A percentile compares a stretch with the other conserved stretches of the same genome.
These are phyloP conservation scores for Ptychochromis oligacanthus DNA, from an alignment of 2,113 vertebrate species.

Conservation along the genomic window DNA sequence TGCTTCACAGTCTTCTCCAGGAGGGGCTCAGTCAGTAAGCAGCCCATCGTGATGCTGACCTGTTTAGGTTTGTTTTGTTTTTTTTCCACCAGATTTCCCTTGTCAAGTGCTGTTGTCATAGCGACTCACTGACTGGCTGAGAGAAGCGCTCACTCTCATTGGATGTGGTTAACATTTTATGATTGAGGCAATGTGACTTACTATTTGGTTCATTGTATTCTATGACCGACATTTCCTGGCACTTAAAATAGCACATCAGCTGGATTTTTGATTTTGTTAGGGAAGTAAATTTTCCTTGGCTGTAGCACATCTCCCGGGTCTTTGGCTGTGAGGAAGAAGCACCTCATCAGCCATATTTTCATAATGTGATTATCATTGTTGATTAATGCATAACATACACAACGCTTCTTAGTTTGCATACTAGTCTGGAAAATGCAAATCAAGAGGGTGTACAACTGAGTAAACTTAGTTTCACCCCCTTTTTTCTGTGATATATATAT, in stretches of 20 bases:
- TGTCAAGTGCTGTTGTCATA: conserved; percentile 65
- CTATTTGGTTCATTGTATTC: not conserved
- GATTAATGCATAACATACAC: conserved; percentile 66
- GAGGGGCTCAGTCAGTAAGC: conserved; percentile 1
- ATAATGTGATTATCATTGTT: conserved; percentile 71
- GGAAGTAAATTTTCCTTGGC: not conserved
- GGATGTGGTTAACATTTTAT: conserved; percentile 44
- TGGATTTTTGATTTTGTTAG: conserved; percentile 23
- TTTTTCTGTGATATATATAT: too few species aligned
- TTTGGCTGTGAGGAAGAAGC: conserved; percentile 22
- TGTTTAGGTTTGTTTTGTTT: conserved; percentile 23
- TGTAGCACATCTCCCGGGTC: conserved; percentile 3
- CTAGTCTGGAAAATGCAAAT: conserved; percentile 53
- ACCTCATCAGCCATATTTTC: conserved; percentile 62
- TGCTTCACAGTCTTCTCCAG: not conserved
- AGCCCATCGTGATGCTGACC: conserved; percentile 13
- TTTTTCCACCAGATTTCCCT: conserved; percentile 36
- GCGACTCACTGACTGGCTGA: conserved; percentile 51
- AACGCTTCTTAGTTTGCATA: conserved; percentile 47
- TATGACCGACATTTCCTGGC: conserved; percentile 12
- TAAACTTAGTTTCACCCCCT: conserved; percentile 48
- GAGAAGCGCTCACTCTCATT: conserved; percentile 24
- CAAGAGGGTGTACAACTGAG: conserved; percentile 17
- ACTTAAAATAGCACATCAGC: conserved; percentile 49
- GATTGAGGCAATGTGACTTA: conserved; percentile 37